Base-by-base conservation (phyloP, 2,113 vertebrate genomes). In the Pseudopipra pipra region DNA sequence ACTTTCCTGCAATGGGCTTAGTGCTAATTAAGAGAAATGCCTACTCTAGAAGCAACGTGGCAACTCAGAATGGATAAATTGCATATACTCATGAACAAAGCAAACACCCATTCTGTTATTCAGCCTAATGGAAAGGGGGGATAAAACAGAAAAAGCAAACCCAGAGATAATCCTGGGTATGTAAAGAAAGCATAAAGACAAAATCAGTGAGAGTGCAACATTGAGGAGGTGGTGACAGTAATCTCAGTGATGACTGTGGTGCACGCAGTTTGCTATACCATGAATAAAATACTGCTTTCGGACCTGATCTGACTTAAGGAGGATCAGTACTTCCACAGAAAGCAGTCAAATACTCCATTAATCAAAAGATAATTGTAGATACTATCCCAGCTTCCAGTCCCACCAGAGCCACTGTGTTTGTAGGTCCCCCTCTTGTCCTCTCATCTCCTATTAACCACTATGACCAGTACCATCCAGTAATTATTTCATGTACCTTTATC, bases 221-320 rank as follows among this genome's bases (percentile, higher is more conserved):
- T 37, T 76, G 63, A 65, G 52, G 14, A 54, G 51, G 23, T 0
- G 0, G 51, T 35, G 66, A n/a, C 0, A 0, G 24, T 54, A 37
- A 15, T 25, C 28, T 76, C n/a, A 44, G 47, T 33, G 41, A 80
- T 49, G 39, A 21, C 21, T 25, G 22, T 13, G 7, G 41, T 73
- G 31, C 51, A 52, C 73, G 31, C 52, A 85, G 23, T 67, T 52
- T 78, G 7, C 41, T 25, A 24, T 12, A 24, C 8, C 2, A 6
- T 7, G 9, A 55, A 77, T 28, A 54, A 77, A 90, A 66, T n/a
- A 37, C 30, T 47, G 11, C 63, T 66, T 77, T 61, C 73, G 84
- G n/a, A 84, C 23, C 25, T 23, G 12, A 46, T 55, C 51, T 84
- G n/a, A 49, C 44, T 51, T 55, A 18, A 70, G n/a, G 12, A 35